A percentile compares a stretch with the other conserved stretches of the same genome.
Conservation (phyloP, 2,888 invertebrate genomes). For the Lasiommata megera region DNA sequence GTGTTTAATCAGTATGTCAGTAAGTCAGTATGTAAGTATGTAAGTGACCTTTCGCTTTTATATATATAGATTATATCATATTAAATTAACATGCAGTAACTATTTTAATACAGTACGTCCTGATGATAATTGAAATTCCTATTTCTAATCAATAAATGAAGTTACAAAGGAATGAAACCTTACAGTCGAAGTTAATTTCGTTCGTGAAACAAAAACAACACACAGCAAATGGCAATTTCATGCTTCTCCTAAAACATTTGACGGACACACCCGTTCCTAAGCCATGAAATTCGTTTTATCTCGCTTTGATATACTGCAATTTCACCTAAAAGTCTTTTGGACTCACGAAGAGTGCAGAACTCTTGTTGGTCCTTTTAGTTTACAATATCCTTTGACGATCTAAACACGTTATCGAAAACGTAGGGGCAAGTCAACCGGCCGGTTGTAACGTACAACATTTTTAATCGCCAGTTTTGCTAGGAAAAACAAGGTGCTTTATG, state of each 20-base stretch:
- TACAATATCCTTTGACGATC: constrained; percentile 11
- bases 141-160: no score
- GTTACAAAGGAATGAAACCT: neutral
- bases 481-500: constrained; percentile 7
- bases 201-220: neutral
- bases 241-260: constrained; percentile 7
- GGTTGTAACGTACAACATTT: constrained; percentile 10
- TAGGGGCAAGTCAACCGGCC: neutral
- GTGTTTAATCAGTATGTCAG: no score
- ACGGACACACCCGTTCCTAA: constrained; percentile 1
- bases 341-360: constrained; percentile 6
- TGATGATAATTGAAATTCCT: no score
- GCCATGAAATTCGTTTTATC: constrained; percentile 2
- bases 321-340: constrained; percentile 10
- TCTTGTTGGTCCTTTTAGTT: constrained; percentile 9
- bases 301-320: constrained; percentile 1
- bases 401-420: constrained; percentile 15
- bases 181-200: neutral
- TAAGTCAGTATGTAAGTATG: no score
- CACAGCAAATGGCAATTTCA: constrained; percentile 6
- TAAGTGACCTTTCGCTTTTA: no score
- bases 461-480: constrained; percentile 14
- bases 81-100: no score
- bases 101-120: no score
- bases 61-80: no score